Conservation (phyloP, 2,113 vertebrate genomes). For the Cebus imitator region DNA sequence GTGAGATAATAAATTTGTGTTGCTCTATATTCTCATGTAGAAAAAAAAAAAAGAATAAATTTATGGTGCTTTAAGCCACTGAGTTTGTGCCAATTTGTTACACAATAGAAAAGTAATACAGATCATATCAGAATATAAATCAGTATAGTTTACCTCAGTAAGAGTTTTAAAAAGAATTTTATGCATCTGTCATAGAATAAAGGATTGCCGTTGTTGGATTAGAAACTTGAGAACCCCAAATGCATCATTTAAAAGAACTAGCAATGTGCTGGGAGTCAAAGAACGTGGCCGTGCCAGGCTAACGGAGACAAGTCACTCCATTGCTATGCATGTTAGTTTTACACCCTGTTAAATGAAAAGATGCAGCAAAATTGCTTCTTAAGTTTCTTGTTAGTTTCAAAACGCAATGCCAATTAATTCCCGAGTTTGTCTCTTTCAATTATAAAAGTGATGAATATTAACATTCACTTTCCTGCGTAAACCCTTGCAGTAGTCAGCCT, state of each 20-base stretch:
- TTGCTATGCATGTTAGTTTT: accelerated
- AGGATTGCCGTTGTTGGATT: neutral
- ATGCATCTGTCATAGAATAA: accelerated
- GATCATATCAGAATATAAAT: neutral
- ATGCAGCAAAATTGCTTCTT: neutral
- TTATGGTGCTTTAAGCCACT: neutral
- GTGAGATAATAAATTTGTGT: accelerated
- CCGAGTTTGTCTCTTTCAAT: neutral
- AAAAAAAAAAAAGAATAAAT: neutral
- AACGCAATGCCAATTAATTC: neutral
- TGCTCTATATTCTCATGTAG: neutral
- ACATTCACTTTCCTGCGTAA: too few relatives aligned
- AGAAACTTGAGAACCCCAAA: neutral
- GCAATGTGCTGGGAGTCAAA: accelerated
- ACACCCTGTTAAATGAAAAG: neutral
- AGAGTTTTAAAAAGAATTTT: neutral
- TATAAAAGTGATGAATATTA: neutral
- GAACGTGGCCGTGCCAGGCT: neutral
- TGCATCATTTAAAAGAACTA: neutral
- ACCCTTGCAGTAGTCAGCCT: accelerated
- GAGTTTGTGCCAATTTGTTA: too few relatives aligned
- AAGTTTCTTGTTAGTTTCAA: neutral
- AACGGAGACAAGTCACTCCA: neutral
- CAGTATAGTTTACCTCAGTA: neutral
- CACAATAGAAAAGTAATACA: neutral